phyloP scores from a whole-genome alignment of 2,797 vertebrate genomes.

The Hoplostethus mediterraneus region DNA sequence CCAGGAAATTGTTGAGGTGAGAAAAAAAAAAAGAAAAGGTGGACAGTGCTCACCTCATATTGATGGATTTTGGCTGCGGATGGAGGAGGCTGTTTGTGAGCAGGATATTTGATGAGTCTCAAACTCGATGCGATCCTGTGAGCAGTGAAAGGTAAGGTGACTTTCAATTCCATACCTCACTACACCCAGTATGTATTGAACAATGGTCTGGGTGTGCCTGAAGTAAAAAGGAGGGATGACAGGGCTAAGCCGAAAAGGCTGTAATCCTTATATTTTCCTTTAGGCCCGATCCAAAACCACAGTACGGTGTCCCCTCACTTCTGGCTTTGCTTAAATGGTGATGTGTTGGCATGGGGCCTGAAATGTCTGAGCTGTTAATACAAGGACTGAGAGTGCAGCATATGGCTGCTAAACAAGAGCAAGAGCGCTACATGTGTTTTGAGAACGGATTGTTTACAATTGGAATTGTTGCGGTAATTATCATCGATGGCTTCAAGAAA shows the following conservation, averaged over 20 bases:
- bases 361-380: not conserved
- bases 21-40: not conserved
- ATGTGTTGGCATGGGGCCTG: no score
- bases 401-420: no score
- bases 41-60: not conserved
- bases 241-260: constrained; percentile 56
- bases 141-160: constrained; percentile 60
- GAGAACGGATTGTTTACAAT: no score
- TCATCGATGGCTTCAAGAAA: no score
- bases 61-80: constrained; percentile 10
- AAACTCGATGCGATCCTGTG: constrained; percentile 36
- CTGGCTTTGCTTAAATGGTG: not conserved
- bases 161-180: constrained; percentile 70
- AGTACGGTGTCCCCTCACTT: not conserved
- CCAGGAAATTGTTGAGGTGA: constrained; percentile 23
- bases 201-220: constrained; percentile 38
- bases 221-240: constrained; percentile 60
- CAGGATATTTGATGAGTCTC: constrained; percentile 49
- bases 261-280: constrained; percentile 44
- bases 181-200: constrained; percentile 63
- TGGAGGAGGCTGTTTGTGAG: constrained; percentile 40
- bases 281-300: constrained; percentile 12
- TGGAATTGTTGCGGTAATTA: no score
- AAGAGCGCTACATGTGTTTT: no score
- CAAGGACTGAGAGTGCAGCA: not conserved